Evolutionary conservation across 2,797 vertebrate genomes (phyloP), one percentile per base, ranked within the genome.

Genomic region (Lindbergichthys nudifrons): DNA sequence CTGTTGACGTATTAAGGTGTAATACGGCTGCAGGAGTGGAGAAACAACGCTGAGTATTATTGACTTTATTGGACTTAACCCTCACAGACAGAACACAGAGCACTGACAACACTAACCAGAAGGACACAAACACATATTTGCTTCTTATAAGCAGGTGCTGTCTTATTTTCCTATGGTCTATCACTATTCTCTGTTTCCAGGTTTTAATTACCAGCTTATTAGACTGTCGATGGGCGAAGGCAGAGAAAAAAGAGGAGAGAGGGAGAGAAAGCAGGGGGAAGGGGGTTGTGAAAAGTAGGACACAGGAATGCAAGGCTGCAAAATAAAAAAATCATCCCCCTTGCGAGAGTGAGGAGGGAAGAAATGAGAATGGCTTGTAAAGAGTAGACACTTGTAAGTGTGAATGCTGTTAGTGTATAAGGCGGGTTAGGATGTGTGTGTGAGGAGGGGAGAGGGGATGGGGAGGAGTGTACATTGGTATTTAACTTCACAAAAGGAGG

Each of bases 181-280:
- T 82, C 74, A 53, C 64, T 32, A 65, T 61, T 74, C 39, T 42
- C 59, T 21, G 65, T 76, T 89, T 91, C 84, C 82, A 90, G 83
- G 84, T 90, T 83, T 89, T 92, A 92, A 92, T 91, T 92, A 90
- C 83, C 51, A 73, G 58, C 84, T 90, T 89, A 90, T 91, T 91
- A 89, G 81, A 68, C 80, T 85, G 88, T 82, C 79, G 87, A 53
- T 60, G 51, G 65, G 73, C 70, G 65, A 57, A 51, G 56, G 61
- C 19, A 50, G 36, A 54, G 72, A 54, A 30, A 66, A 7, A 42
- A 47, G 11, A 39, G 53, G n/a, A 62, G 36, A 48, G 18, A 36
- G 43, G 4, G 26, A 52, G 10, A 46, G 23, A 3, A 18, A 39
- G 52, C 45, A 21, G 41, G 30, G 47, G 46, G 53, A 19, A 42